phyloP scores from a whole-genome alignment of 2,797 vertebrate species.

The Huso huso region DNA sequence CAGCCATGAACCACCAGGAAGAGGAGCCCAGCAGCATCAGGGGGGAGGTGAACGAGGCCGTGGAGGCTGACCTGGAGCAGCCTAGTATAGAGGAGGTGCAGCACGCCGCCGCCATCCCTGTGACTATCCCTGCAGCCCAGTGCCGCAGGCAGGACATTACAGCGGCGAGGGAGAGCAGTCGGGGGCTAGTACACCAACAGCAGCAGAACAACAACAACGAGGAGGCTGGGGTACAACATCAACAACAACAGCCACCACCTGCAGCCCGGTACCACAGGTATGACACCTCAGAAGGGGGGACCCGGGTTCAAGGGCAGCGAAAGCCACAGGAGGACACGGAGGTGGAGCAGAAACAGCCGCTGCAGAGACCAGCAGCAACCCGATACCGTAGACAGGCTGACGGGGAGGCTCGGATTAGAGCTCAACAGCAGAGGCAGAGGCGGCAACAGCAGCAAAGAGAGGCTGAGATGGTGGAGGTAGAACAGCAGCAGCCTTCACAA shows the following conservation, averaged over 20 bases:
- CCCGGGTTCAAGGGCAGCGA: slow-evolving; percentile 22
- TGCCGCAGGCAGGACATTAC: slow-evolving; percentile 36
- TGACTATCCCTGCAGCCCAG: slow-evolving; percentile 15
- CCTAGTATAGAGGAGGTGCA: slow-evolving; percentile 53
- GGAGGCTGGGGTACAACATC: slow-evolving; percentile 27
- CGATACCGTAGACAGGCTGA: slow-evolving; percentile 55
- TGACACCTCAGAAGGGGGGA: slow-evolving; percentile 32
- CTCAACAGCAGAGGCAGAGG: slow-evolving; percentile 47
- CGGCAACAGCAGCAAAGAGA: slow-evolving; percentile 48
- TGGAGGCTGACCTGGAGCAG: slow-evolving; percentile 71
- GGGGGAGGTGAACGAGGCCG: slow-evolving; percentile 66
- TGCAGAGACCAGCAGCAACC: slow-evolving; percentile 53
- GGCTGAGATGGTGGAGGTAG: slow-evolving; percentile 41
- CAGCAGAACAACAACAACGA: slow-evolving; percentile 28
- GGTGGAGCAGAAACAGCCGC: slow-evolving; percentile 38
- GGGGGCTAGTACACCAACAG: slow-evolving; percentile 33
- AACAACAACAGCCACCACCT: slow-evolving; percentile 19
- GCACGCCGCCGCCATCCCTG: slow-evolving; percentile 25
- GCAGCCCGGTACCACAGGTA: slow-evolving; percentile 35
- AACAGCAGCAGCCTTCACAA: slow-evolving; percentile 22
- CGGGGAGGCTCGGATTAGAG: slow-evolving; percentile 54
- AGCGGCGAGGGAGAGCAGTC: slow-evolving; percentile 3
- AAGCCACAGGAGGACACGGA: slow-evolving; percentile 35
- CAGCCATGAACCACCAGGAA: slow-evolving; percentile 74
- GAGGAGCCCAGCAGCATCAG: slow-evolving; percentile 52